phyloP scores from a whole-genome alignment of 2,113 vertebrate species.

The Cacatua alba region DNA sequence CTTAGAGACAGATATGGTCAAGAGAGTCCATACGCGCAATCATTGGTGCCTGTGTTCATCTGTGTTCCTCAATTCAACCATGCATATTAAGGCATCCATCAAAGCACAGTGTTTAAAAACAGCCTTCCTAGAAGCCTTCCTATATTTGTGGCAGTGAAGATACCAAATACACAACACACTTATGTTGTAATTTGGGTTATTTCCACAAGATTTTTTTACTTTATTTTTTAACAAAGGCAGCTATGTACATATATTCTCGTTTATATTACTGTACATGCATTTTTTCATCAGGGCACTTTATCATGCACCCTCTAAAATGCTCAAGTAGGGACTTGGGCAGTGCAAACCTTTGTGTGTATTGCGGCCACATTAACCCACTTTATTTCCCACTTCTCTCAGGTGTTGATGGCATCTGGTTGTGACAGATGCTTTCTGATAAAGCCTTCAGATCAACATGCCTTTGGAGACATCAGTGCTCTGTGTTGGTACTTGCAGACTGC shows the following conservation, averaged over 20 bases:
- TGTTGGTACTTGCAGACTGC: conserved; percentile 65
- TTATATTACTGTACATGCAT: not conserved
- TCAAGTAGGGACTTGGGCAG: not conserved
- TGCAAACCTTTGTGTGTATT: not conserved
- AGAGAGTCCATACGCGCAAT: not conserved
- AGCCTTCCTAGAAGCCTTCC: not conserved
- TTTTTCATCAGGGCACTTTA: not conserved
- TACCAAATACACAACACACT: not conserved
- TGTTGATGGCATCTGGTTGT: conserved; percentile 62
- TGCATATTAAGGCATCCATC: not conserved
- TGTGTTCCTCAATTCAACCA: not conserved
- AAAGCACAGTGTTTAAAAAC: not conserved
- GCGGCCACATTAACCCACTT: not conserved
- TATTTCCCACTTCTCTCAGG: conserved; percentile 53
- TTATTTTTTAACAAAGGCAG: not conserved
- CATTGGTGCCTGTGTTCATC: not conserved
- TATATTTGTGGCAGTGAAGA: not conserved
- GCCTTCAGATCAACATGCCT: conserved; percentile 59
- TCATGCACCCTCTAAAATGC: not conserved
- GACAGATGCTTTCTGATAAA: conserved; percentile 71
- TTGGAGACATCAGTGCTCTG: conserved; percentile 61
- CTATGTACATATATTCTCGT: not conserved
- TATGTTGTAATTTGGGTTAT: not conserved
- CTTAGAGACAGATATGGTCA: not conserved
- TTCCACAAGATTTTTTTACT: not conserved